Conservation (phyloP, 2,888 invertebrate genomes). For the Enchytraeus crypticus region DNA sequence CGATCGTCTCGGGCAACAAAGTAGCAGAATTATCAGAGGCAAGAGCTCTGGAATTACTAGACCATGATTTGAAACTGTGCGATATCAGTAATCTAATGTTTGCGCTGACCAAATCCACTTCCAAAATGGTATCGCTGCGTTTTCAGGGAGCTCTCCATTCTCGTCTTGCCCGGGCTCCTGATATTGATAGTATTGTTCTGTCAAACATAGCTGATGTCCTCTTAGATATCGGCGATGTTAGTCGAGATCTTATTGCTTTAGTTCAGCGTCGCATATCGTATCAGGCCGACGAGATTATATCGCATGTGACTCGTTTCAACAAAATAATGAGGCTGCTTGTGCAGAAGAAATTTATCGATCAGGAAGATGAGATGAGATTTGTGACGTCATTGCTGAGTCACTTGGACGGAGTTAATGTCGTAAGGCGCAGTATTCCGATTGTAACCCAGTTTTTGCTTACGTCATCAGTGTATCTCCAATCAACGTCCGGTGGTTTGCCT, state of each 20-base stretch:
- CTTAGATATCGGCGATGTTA: slow-evolving; percentile 13
- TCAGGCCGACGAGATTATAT: slow-evolving; percentile 21
- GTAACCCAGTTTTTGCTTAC: too few relatives aligned
- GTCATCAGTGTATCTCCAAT: too few relatives aligned
- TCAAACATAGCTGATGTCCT: slow-evolving; percentile 28
- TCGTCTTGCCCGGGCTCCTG: neutral
- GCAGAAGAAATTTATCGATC: slow-evolving; percentile 14
- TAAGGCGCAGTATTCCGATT: too few relatives aligned
- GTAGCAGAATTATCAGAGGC: too few relatives aligned
- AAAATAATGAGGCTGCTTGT: slow-evolving; percentile 25
- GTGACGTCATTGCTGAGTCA: slow-evolving; percentile 16
- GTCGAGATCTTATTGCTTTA: slow-evolving; percentile 18
- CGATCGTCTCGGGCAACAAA: too few relatives aligned
- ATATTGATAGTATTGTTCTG: slow-evolving; percentile 25
- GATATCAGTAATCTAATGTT: slow-evolving; percentile 5
- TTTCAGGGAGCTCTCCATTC: slow-evolving; percentile 18
- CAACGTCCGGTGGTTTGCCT: too few relatives aligned
- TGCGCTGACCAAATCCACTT: neutral
- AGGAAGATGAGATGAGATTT: slow-evolving; percentile 17
- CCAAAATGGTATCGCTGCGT: neutral
- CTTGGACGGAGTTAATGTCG: too few relatives aligned
- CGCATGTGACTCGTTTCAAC: slow-evolving; percentile 23
- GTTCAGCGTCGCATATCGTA: slow-evolving; percentile 20
- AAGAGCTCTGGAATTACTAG: neutral
- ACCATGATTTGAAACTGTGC: neutral